phyloP scores from a whole-genome alignment of 2,113 vertebrate genomes.

The Zingel zingel region DNA sequence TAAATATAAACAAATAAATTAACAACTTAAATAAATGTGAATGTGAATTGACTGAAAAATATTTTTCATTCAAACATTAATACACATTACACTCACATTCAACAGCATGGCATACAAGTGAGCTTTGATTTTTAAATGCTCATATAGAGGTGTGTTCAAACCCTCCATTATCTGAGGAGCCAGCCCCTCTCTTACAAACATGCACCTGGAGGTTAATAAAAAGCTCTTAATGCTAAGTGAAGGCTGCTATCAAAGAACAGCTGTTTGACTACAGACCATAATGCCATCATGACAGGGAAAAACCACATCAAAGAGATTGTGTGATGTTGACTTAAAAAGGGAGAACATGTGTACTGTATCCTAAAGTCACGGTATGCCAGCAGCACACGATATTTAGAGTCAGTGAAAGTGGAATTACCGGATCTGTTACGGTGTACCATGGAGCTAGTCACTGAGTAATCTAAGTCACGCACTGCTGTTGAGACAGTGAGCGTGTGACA shows the following conservation, averaged over 20 bases:
- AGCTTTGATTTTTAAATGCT: slow-evolving; percentile 33
- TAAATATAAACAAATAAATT: too few species aligned
- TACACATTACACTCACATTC: neutral
- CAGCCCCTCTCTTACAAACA: slow-evolving; percentile 38
- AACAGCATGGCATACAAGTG: neutral
- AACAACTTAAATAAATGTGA: too few species aligned
- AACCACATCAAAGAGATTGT: slow-evolving; percentile 65
- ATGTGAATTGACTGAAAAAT: neutral
- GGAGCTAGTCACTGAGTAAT: slow-evolving; percentile 64
- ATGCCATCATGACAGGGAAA: slow-evolving; percentile 40
- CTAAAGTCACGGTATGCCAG: slow-evolving; percentile 18
- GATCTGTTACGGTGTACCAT: slow-evolving; percentile 21
- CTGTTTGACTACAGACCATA: slow-evolving; percentile 56
- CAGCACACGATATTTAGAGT: neutral
- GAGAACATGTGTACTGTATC: slow-evolving; percentile 38
- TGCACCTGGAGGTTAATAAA: slow-evolving; percentile 74
- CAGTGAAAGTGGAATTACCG: slow-evolving; percentile 41
- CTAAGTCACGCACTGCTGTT: slow-evolving; percentile 70
- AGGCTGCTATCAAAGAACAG: slow-evolving; percentile 64
- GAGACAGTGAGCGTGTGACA: slow-evolving; percentile 42
- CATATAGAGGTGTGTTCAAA: slow-evolving; percentile 12
- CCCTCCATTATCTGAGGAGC: slow-evolving; percentile 57
- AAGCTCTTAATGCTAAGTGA: slow-evolving; percentile 61
- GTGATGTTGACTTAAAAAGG: slow-evolving; percentile 42
- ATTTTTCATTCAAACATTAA: neutral